Conservation (phyloP, 2,113 vertebrate species). For the Marcusenius ussheri region DNA sequence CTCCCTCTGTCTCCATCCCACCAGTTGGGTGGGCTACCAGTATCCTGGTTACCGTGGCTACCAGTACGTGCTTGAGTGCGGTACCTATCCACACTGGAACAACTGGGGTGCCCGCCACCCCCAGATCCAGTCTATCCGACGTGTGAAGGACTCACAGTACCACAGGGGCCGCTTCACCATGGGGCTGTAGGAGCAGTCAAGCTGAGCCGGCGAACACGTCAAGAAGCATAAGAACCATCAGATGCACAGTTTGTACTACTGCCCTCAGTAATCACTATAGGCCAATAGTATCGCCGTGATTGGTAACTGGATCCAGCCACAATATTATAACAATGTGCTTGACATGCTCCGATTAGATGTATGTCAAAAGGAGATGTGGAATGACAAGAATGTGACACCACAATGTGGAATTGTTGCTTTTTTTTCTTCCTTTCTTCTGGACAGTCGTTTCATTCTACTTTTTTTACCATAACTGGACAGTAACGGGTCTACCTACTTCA, state of each 20-base stretch:
- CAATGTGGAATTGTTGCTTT: neutral
- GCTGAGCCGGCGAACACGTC: neutral
- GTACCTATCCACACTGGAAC: conserved; percentile 70
- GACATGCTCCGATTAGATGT: neutral
- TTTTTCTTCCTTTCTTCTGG: neutral
- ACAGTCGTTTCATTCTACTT: neutral
- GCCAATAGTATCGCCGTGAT: neutral
- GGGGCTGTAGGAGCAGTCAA: conserved; percentile 2
- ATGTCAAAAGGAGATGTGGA: neutral
- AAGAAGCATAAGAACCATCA: neutral
- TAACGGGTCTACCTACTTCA: neutral
- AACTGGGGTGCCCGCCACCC: conserved; percentile 68
- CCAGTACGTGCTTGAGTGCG: conserved; percentile 67
- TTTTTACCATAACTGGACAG: neutral
- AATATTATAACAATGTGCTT: neutral
- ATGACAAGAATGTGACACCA: neutral
- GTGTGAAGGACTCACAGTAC: conserved; percentile 71
- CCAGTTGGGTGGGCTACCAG: conserved; percentile 74
- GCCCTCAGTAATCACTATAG: neutral
- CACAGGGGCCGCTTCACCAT: conserved; percentile 65
- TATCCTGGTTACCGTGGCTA: conserved; percentile 74
- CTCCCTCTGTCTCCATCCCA: neutral
- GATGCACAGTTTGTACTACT: neutral
- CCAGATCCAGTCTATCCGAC: conserved; percentile 72
- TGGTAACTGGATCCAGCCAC: neutral